phyloP scores from a whole-genome alignment of 2,888 invertebrate genomes.

The Ophion costatus region DNA sequence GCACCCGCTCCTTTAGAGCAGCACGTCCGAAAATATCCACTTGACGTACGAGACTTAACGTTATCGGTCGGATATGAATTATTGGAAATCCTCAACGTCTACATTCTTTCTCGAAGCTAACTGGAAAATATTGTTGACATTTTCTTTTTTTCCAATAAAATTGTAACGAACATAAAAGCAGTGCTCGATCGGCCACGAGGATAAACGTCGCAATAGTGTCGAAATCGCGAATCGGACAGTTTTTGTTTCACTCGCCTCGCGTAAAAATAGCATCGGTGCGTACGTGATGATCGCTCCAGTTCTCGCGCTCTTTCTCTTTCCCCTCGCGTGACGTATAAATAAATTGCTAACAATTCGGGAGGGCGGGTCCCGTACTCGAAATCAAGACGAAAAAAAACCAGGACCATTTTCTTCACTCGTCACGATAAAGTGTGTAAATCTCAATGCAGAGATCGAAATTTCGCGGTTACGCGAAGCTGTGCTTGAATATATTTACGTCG shows the following conservation, averaged over 20 bases:
- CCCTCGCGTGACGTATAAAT: conserved; percentile 66
- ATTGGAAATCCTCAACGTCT: no score
- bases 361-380: conserved; percentile 18
- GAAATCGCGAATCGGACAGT: not conserved
- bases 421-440: not conserved
- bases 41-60: no score
- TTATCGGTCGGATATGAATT: no score
- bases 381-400: not conserved
- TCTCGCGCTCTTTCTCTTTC: conserved; percentile 55
- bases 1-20: no score
- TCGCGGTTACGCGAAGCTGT: not conserved
- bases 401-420: not conserved
- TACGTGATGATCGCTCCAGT: conserved; percentile 52
- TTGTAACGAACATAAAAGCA: not conserved
- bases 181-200: not conserved
- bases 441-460: not conserved
- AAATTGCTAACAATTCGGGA: conserved; percentile 67
- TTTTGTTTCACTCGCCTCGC: conserved; percentile 50
- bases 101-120: no score
- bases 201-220: not conserved
- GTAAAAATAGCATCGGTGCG: conserved; percentile 62
- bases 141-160: no score
- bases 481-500: not conserved
- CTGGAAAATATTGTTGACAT: no score
- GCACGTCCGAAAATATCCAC: not conserved